phyloP scores from a whole-genome alignment of 1,140 invertebrate genomes.

The Centruroides vittatus region DNA sequence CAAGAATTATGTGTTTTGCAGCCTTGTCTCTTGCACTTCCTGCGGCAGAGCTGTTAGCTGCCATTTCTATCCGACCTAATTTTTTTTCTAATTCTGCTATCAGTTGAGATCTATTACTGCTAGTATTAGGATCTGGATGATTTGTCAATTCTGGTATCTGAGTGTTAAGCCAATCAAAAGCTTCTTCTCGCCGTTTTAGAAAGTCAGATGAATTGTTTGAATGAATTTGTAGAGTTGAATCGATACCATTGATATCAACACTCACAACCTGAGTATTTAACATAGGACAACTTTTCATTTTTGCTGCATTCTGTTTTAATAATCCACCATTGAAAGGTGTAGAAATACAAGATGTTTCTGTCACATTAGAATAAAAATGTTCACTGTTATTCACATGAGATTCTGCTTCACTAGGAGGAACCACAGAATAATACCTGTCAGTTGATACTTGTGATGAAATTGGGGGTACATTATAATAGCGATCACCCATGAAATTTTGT shows the following conservation, averaged over 20 bases:
- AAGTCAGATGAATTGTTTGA: conserved; percentile 7
- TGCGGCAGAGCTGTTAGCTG: conserved; percentile 32
- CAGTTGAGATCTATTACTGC: conserved; percentile 24
- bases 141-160: conserved; percentile 22
- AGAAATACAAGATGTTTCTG: neutral
- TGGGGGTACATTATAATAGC: conserved; percentile 15
- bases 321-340: too few species aligned
- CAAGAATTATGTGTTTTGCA: neutral
- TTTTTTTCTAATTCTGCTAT: conserved; percentile 46
- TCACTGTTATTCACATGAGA: too few species aligned
- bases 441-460: neutral
- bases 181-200: conserved; percentile 19
- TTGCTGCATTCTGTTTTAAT: neutral
- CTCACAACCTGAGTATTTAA: neutral
- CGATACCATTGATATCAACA: too few species aligned
- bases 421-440: conserved; percentile 12
- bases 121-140: neutral
- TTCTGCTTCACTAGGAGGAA: conserved; percentile 1
- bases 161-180: conserved; percentile 31
- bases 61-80: conserved; percentile 36
- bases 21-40: conserved; percentile 1
- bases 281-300: neutral
- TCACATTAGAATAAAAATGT: neutral
- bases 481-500: neutral
- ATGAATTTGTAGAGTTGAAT: neutral